These are phyloP conservation scores for Dunckerocampus dactyliophorus DNA, from an alignment of 2,113 vertebrate species.

Conservation along the genomic window DNA sequence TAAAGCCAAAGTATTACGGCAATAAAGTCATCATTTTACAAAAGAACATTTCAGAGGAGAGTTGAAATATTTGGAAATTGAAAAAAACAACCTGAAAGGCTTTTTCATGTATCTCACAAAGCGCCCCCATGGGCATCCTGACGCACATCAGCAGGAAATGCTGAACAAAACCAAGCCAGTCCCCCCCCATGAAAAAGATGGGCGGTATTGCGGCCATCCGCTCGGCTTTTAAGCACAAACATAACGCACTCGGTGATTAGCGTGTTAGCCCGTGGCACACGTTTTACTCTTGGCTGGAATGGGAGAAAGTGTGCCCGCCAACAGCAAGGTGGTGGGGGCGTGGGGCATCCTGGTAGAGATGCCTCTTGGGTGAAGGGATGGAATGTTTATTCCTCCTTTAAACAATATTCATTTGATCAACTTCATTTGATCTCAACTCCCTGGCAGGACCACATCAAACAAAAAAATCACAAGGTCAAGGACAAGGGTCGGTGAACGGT, in stretches of 20 bases:
- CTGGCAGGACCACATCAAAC: conserved; percentile 66
- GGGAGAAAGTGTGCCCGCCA: conserved; percentile 17
- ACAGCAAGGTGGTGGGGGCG: background rate
- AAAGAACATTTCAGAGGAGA: too few relatives aligned
- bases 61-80: too few relatives aligned
- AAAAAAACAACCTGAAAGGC: too few relatives aligned
- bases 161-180: conserved; percentile 18
- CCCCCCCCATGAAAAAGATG: too few relatives aligned
- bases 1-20: too few relatives aligned
- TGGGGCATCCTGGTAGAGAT: conserved; percentile 7
- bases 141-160: too few relatives aligned
- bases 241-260: conserved; percentile 60
- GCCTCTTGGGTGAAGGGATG: conserved; percentile 40
- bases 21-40: too few relatives aligned
- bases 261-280: too few relatives aligned
- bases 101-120: too few relatives aligned
- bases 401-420: conserved; percentile 62
- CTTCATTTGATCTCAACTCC: conserved; percentile 49
- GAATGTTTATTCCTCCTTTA: conserved; percentile 57
- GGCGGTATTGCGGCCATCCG: too few relatives aligned
- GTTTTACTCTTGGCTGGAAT: too few relatives aligned
- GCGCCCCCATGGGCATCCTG: too few relatives aligned
- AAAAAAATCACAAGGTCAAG: conserved; percentile 46
- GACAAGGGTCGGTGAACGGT: conserved; percentile 57
- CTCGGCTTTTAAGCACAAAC: conserved; percentile 60